phyloP scores from a whole-genome alignment of 2,888 invertebrate species.

The Alloplasta piceator region DNA sequence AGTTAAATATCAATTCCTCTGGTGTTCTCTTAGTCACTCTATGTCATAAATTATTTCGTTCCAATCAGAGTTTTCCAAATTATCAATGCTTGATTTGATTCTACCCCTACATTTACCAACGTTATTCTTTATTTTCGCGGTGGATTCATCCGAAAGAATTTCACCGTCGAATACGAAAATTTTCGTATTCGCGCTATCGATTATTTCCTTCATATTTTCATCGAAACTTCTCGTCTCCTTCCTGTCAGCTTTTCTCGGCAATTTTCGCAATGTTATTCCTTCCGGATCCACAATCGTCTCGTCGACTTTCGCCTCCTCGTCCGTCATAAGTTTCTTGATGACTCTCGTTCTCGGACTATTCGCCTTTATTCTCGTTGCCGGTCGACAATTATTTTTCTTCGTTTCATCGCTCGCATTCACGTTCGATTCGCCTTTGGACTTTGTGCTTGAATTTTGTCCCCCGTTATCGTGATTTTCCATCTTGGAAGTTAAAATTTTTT shows the following conservation, averaged over 20 bases:
- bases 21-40: slow-evolving; percentile 41
- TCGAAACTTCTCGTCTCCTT: slow-evolving; percentile 45
- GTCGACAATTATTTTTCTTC: slow-evolving; percentile 22
- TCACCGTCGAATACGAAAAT: slow-evolving; percentile 35
- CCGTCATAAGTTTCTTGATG: slow-evolving; percentile 18
- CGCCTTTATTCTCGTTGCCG: slow-evolving; percentile 19
- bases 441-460: slow-evolving; percentile 62
- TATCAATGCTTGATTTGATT: slow-evolving; percentile 35
- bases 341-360: slow-evolving; percentile 42
- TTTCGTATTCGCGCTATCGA: slow-evolving; percentile 20
- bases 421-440: slow-evolving; percentile 69
- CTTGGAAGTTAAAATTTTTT: slow-evolving; percentile 86
- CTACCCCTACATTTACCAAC: slow-evolving; percentile 54
- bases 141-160: slow-evolving; percentile 14
- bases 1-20: slow-evolving; percentile 26
- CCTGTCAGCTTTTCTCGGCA: slow-evolving; percentile 72
- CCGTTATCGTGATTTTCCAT: slow-evolving; percentile 60
- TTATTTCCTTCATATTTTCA: slow-evolving; percentile 17
- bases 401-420: slow-evolving; percentile 61
- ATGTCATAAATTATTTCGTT: slow-evolving; percentile 13
- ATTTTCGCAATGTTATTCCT: slow-evolving; percentile 71
- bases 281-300: slow-evolving; percentile 22
- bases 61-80: slow-evolving; percentile 9
- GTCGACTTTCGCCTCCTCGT: slow-evolving; percentile 28
- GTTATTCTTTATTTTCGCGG: slow-evolving; percentile 44